A percentile compares a stretch with the other conserved stretches of the same genome.
Evolutionary conservation across 2,888 invertebrate species (phyloP).

Genomic region (Cataglyphis cursor): DNA sequence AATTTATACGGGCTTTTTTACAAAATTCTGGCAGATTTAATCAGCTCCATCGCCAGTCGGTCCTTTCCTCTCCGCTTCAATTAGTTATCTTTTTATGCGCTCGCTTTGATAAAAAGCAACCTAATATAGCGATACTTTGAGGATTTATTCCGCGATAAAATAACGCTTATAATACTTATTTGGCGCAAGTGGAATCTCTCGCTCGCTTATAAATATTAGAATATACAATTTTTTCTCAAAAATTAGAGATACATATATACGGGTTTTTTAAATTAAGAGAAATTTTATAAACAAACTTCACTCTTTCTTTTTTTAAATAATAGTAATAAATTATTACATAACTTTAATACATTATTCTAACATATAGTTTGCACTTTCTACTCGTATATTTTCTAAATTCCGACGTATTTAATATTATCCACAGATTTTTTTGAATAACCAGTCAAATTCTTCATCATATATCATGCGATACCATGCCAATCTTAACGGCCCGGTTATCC

Average conservation of each 20-base stretch:
- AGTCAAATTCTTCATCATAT: slow-evolving; percentile 20
- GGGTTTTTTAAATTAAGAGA: not conserved
- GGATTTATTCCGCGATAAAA: not conserved
- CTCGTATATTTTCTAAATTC: not conserved
- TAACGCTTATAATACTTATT: not conserved
- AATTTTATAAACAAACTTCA: not conserved
- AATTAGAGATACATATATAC: not conserved
- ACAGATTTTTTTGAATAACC: slow-evolving; percentile 23
- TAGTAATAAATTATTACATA: not conserved
- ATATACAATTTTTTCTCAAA: not conserved
- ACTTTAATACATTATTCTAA: not conserved
- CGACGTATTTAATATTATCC: not conserved
- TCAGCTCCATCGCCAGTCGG: slow-evolving; percentile 17
- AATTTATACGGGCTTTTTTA: slow-evolving; percentile 51
- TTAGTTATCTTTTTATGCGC: slow-evolving; percentile 44
- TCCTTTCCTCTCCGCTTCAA: slow-evolving; percentile 1
- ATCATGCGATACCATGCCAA: slow-evolving; percentile 42
- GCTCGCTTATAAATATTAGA: not conserved
- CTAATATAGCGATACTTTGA: not conserved
- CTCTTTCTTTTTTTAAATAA: not conserved
- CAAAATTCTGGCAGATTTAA: slow-evolving; percentile 46
- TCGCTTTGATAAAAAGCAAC: slow-evolving; percentile 17
- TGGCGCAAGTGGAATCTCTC: not conserved
- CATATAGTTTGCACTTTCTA: not conserved
- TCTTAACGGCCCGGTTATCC: slow-evolving; percentile 33